phyloP scores from a whole-genome alignment of 2,113 vertebrate species.

The Dipodomys merriami region DNA sequence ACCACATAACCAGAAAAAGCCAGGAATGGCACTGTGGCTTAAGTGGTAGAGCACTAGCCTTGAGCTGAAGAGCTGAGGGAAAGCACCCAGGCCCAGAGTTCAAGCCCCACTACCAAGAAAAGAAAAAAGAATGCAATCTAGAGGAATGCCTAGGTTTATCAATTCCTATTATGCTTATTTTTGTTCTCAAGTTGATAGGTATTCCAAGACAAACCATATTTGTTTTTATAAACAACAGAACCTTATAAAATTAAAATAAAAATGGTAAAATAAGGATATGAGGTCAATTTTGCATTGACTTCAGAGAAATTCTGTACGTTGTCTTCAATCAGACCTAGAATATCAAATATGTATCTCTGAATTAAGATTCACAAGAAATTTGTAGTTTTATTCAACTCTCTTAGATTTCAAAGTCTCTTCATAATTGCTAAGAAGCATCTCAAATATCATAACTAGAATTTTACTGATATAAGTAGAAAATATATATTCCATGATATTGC shows the following conservation, averaged over 20 bases:
- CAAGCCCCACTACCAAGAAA: too few relatives aligned
- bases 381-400: neutral
- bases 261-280: neutral
- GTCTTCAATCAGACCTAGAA: neutral
- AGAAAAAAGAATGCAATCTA: neutral
- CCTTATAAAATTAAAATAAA: neutral
- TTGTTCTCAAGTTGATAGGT: neutral
- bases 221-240: neutral
- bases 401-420: too few relatives aligned
- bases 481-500: neutral
- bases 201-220: neutral
- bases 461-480: neutral
- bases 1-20: too few relatives aligned
- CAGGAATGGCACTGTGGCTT: too few relatives aligned
- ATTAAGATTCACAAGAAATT: neutral
- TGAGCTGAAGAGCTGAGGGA: too few relatives aligned
- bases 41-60: too few relatives aligned
- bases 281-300: neutral
- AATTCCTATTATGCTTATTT: neutral
- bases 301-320: neutral
- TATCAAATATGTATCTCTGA: neutral
- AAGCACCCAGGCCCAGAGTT: too few relatives aligned
- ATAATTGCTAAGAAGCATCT: neutral
- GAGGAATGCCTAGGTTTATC: neutral
- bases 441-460: neutral